phyloP scores from a whole-genome alignment of 2,797 vertebrate species.

The Hephaestus fuliginosus region DNA sequence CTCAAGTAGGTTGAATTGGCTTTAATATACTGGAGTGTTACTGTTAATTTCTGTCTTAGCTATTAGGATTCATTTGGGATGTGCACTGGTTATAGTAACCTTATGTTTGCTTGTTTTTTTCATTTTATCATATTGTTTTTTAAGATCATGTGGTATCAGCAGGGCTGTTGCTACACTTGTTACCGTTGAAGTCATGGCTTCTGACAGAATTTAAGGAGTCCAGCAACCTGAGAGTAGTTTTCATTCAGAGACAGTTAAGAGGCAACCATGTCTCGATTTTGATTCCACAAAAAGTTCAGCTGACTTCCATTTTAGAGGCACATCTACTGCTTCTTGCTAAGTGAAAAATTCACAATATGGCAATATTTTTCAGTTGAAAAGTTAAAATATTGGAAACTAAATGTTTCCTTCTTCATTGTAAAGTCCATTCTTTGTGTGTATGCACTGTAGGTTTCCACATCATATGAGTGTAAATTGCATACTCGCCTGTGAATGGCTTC shows the following conservation, averaged over 20 bases:
- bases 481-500: background rate
- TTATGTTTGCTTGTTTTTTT: background rate
- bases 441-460: background rate
- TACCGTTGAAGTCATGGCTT: background rate
- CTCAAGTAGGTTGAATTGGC: background rate
- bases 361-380: background rate
- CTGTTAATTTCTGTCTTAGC: background rate
- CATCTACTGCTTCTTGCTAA: background rate
- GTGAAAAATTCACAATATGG: background rate
- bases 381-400: background rate
- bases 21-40: slow-evolving; percentile 4
- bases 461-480: background rate
- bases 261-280: background rate
- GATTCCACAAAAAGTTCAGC: background rate
- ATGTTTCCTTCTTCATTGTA: background rate
- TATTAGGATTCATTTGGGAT: background rate
- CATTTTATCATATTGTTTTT: background rate
- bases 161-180: background rate
- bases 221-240: background rate
- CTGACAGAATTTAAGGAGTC: background rate
- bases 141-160: background rate
- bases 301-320: background rate
- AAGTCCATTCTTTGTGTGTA: background rate
- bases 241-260: background rate
- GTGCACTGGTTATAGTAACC: background rate